These are phyloP conservation scores for Antheraea yamamai DNA, from an alignment of 2,888 invertebrate species.

Conservation along the genomic window DNA sequence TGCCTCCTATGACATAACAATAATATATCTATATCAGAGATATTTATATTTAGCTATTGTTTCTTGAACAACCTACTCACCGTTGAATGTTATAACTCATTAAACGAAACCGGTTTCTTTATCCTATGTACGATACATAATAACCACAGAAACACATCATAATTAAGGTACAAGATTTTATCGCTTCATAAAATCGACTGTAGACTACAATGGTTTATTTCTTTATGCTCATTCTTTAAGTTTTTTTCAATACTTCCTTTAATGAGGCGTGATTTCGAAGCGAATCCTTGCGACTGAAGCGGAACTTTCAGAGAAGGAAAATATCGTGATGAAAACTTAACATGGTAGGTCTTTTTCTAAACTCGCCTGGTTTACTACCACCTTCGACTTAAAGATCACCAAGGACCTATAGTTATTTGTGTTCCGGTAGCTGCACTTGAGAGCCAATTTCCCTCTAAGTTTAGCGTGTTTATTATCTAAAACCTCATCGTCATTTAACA, in stretches of 20 bases:
- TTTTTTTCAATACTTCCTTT: background rate
- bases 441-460: too few relatives aligned
- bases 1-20: background rate
- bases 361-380: too few relatives aligned
- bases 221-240: background rate
- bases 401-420: too few relatives aligned
- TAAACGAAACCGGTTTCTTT: background rate
- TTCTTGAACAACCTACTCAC: background rate
- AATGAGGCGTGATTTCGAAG: background rate
- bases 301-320: too few relatives aligned
- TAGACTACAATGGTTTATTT: background rate
- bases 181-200: background rate
- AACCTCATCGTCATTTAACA: too few relatives aligned
- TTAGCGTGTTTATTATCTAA: too few relatives aligned
- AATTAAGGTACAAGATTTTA: background rate
- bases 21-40: constrained; percentile 2
- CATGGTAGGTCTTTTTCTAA: too few relatives aligned
- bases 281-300: too few relatives aligned
- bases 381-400: too few relatives aligned
- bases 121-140: background rate
- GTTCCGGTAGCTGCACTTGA: too few relatives aligned
- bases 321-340: too few relatives aligned
- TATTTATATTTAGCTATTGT: background rate
- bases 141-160: background rate
- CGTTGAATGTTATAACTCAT: background rate